Evolutionary conservation across 2,888 invertebrate species (phyloP), one percentile per base, ranked within the genome.

Genomic region (Pseudoips prasinana): DNA sequence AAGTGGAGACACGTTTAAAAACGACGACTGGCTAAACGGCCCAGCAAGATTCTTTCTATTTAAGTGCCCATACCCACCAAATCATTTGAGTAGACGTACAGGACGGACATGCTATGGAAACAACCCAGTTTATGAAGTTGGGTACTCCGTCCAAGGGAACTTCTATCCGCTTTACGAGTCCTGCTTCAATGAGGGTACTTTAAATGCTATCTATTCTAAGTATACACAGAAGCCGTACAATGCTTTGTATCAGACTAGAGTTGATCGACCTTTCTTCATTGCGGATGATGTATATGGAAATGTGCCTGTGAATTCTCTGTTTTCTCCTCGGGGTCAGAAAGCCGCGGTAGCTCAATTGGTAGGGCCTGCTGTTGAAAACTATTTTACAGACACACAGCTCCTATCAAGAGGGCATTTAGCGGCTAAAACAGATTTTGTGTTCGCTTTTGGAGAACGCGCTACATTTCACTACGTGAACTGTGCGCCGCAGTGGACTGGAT

Each of bases 381-480:
- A 91, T 47, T 61, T 92, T 5, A 78, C 80, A 5, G 48, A 59
- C 1, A 58, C 56, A 0, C 61, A 76, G 44, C 66, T 87, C 2
- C 69, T 93, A 4, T 83, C 92, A 0, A 84, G 92, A 40, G 93
- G 93, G 1, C 93, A 93, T 69, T 71, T 93, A 32, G 84, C 90
- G 0, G 92, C 93, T 3, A 92, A 91, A 68, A 90, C 90, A 0
- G 93, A 93, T 64, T 92, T 92, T 37, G 80, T 90, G 1, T 91
- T 90, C 38, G 91, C 90, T 0, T 79, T 90, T 25, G 88, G 91
- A 24, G 92, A 93, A 53, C 76, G 86, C 5, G 85, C 91, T 0
- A 92, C 92, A 0, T 93, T 93, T 54, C 92, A 92, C 59, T 93
- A 91, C 42, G 73, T 92, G 1, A 94, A 94, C 59, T 90, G 90